A percentile compares a stretch with the other conserved stretches of the same genome.
phyloP scores from a whole-genome alignment of 2,888 invertebrate genomes.

The Hybos culiciformis region DNA sequence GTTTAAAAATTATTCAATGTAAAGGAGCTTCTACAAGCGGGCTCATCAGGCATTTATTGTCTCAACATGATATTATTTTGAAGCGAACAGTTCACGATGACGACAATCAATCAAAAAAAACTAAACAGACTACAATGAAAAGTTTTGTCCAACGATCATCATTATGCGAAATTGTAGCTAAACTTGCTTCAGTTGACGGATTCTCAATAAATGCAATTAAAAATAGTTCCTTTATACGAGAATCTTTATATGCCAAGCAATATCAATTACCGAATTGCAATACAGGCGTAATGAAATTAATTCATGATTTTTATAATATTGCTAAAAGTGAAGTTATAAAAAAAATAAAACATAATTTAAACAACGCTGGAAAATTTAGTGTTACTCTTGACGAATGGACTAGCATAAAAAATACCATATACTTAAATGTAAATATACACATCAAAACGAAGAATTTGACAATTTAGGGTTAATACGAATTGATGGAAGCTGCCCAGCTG shows the following conservation, averaged over 20 bases:
- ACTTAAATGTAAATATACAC: slow-evolving; percentile 2
- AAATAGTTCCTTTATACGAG: slow-evolving; percentile 1
- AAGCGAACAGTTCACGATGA: background rate
- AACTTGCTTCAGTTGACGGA: background rate
- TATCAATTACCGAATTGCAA: background rate
- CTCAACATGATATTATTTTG: slow-evolving; percentile 4
- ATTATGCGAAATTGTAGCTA: background rate
- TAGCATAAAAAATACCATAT: background rate
- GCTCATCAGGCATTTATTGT: slow-evolving; percentile 1
- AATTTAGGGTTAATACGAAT: slow-evolving; percentile 1
- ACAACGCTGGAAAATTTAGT: slow-evolving; percentile 1
- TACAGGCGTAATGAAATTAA: background rate
- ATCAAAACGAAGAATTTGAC: background rate
- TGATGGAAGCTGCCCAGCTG: slow-evolving; percentile 3
- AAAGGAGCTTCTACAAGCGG: slow-evolving; percentile 4
- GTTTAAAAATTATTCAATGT: slow-evolving; percentile 3
- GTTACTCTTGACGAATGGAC: slow-evolving; percentile 3
- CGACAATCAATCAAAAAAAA: background rate
- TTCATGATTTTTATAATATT: slow-evolving; percentile 1
- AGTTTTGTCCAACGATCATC: background rate
- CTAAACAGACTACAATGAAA: background rate
- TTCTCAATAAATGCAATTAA: background rate
- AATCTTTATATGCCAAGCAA: slow-evolving; percentile 1
- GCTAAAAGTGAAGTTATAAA: slow-evolving; percentile 2
- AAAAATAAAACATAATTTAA: background rate